These are phyloP conservation scores for Pemphredon lugubris DNA, from an alignment of 2,888 invertebrate species.

Conservation along the genomic window DNA sequence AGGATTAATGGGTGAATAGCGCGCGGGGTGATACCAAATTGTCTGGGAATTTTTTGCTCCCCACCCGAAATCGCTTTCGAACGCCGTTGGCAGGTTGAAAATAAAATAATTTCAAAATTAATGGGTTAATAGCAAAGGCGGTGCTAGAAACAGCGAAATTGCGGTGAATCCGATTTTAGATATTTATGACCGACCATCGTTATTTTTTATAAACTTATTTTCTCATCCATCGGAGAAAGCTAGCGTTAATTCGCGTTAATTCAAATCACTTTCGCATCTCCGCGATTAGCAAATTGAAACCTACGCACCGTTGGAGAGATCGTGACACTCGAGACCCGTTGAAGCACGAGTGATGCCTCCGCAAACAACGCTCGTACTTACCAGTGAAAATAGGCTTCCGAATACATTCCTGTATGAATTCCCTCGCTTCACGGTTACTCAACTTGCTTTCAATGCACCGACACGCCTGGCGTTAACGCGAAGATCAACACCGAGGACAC, in stretches of 20 bases:
- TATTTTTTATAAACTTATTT: too few relatives aligned
- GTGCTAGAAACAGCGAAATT: too few relatives aligned
- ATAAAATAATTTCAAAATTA: too few relatives aligned
- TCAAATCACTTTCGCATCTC: conserved; percentile 27
- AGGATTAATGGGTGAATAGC: too few relatives aligned
- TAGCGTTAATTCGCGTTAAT: conserved; percentile 10
- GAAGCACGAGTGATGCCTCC: neutral
- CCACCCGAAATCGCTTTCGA: too few relatives aligned
- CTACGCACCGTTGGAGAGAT: neutral
- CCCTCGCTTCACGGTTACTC: conserved; percentile 10
- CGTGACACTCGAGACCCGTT: neutral
- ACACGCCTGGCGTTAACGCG: conserved; percentile 12
- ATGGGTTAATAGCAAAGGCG: too few relatives aligned
- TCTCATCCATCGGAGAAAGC: conserved; percentile 24
- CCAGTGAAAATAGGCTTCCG: neutral
- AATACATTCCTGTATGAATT: neutral
- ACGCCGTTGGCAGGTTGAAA: too few relatives aligned
- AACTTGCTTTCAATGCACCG: conserved; percentile 20
- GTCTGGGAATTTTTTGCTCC: too few relatives aligned
- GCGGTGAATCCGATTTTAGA: too few relatives aligned
- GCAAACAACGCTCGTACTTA: conserved; percentile 22
- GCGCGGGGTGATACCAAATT: too few relatives aligned
- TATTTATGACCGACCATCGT: too few relatives aligned
- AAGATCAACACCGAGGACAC: neutral
- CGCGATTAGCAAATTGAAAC: conserved; percentile 6